Base-by-base conservation (phyloP, 1,140 invertebrate species). In the Gryon sp. region DNA sequence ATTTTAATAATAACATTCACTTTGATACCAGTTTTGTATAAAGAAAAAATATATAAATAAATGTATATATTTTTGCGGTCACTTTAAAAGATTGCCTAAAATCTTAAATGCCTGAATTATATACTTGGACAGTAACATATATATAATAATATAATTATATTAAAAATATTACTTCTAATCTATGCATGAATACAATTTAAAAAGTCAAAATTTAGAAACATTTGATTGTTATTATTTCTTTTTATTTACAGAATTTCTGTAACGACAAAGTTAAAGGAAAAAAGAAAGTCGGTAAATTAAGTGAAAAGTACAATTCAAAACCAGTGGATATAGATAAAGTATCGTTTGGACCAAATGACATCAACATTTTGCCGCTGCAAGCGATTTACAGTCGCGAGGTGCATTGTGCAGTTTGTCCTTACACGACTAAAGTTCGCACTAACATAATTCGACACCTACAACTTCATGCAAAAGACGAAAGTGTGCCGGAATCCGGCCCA, bases 401-500 rank as follows among this genome's bases (percentile, higher is more conserved):
- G 0, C 89, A 90, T 32, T 95, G 94, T 81, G 90, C 90, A 0
- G 68, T 92, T 2, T 95, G 94, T 80, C 84, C 90, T 8, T 95
- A 92, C 78, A 89, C 85, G 0, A 94, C 93, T 0, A 95, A 95
- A 88, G 94, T 96, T 2, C 89, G 93, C 0, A 89, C 91, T 0
- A 96, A 96, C 79, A 91, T 96, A 78, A 86, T 93, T 0, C 86
- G 93, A 2, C 95, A 96, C 81, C 82, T 95, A 41, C 90, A 91
- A 59, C 81, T 93, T 41, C 94, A 95, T 81, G 88, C 89, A 0
- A 90, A 90, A 32, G 91, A 91, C 53, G 87, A 90, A 60, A 88
- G 87, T 0, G 91, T 92, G 1, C 90, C 93, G 0, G 88, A 92
- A 70, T 91, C 89, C 0, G 91, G 92, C 0, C 92, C 92, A 0